Evolutionary conservation across 2,888 invertebrate genomes (phyloP).

Genomic region (Beris morrisii): DNA sequence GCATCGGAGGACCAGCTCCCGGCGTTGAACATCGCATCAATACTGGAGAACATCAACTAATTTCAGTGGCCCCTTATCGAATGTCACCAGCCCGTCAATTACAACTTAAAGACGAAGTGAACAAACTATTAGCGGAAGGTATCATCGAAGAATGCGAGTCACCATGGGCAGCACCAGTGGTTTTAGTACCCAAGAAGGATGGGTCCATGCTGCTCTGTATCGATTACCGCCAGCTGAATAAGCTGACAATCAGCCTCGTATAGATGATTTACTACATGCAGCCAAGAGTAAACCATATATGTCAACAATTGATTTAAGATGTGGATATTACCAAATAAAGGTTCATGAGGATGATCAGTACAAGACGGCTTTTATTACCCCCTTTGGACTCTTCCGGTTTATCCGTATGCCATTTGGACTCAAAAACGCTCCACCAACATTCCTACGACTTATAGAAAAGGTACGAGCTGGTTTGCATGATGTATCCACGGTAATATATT

Average conservation of each 20-base stretch:
- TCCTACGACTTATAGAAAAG: background rate
- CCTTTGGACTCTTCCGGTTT: background rate
- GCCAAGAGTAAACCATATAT: background rate
- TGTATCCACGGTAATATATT: background rate
- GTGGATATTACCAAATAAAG: background rate
- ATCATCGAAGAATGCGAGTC: too few species aligned
- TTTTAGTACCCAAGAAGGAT: too few species aligned
- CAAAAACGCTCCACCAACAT: background rate
- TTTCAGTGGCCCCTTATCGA: slow-evolving; percentile 47
- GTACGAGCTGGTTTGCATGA: background rate
- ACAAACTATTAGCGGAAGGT: too few species aligned
- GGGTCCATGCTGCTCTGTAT: too few species aligned
- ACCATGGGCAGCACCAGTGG: too few species aligned
- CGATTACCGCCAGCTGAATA: too few species aligned
- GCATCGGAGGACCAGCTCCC: slow-evolving; percentile 5
- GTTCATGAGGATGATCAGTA: slow-evolving; percentile 8
- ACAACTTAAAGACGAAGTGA: too few species aligned
- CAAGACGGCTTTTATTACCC: background rate
- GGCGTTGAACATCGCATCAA: slow-evolving; percentile 42
- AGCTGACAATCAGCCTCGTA: slow-evolving; percentile 31
- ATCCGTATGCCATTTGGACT: background rate
- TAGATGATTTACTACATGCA: background rate
- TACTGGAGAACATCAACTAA: slow-evolving; percentile 44
- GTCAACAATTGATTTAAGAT: background rate
- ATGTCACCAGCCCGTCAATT: slow-evolving; percentile 39